These are phyloP conservation scores for Meandrina meandrites DNA, from an alignment of 92 coral and sea anemone species.

Conservation along the genomic window DNA sequence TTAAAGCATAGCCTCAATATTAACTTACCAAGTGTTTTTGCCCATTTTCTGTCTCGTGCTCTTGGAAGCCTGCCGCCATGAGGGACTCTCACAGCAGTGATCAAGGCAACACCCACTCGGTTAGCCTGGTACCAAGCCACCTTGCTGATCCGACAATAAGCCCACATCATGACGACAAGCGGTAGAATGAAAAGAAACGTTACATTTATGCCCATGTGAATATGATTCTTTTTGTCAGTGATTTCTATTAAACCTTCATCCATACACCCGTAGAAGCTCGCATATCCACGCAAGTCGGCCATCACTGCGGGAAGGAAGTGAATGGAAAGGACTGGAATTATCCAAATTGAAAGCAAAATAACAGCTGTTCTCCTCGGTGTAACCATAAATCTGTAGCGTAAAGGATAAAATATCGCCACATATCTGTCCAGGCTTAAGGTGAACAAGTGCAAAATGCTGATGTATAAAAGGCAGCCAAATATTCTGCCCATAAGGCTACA, in stretches of 20 bases:
- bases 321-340: constrained; percentile 32
- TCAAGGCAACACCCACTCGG: constrained; percentile 48
- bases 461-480: constrained; percentile 44
- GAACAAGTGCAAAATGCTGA: constrained; percentile 65
- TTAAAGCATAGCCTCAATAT: not conserved
- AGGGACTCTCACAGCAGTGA: constrained; percentile 21
- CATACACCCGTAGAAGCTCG: constrained; percentile 49
- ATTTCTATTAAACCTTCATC: constrained; percentile 18
- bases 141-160: constrained; percentile 57
- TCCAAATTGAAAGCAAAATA: constrained; percentile 46
- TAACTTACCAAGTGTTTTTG: constrained; percentile 67
- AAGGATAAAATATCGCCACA: constrained; percentile 70
- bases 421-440: constrained; percentile 64
- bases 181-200: constrained; percentile 55
- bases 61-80: constrained; percentile 32
- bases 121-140: constrained; percentile 79
- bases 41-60: constrained; percentile 72
- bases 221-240: constrained; percentile 8
- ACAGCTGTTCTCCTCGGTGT: constrained; percentile 36
- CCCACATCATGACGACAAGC: constrained; percentile 56
- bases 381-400: constrained; percentile 54
- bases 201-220: constrained; percentile 39
- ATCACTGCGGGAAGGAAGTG: constrained; percentile 30
- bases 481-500: constrained; percentile 48
- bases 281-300: not conserved